phyloP scores from a whole-genome alignment of 2,797 vertebrate species.

The Ambastaia sidthimunki region DNA sequence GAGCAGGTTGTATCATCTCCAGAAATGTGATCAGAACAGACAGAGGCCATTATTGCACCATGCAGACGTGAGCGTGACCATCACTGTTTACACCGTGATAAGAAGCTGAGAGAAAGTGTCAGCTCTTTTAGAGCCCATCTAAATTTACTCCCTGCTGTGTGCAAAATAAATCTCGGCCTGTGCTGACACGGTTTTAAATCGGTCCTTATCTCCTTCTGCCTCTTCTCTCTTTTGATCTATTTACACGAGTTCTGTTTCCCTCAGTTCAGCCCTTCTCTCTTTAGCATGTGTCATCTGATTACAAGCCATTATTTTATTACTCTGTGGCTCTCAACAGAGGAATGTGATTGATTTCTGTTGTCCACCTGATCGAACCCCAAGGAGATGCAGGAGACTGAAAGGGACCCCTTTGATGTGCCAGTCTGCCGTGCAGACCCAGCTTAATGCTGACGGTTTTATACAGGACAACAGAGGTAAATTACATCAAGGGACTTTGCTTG shows the following conservation, averaged over 20 bases:
- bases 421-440: not conserved
- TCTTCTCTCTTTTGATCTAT: conserved; percentile 15
- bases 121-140: conserved; percentile 4
- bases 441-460: not conserved
- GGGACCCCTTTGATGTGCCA: not conserved
- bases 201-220: conserved; percentile 42
- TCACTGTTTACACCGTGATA: conserved; percentile 36
- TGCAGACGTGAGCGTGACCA: conserved; percentile 54
- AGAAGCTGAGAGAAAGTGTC: conserved; percentile 19
- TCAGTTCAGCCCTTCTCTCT: conserved; percentile 13
- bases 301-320: conserved; percentile 43
- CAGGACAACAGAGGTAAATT: not conserved
- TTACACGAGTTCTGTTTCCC: conserved; percentile 25
- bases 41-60: conserved; percentile 50
- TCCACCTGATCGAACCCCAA: conserved; percentile 9
- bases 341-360: conserved; percentile 46
- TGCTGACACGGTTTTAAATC: conserved; percentile 44
- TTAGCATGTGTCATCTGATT: conserved; percentile 35
- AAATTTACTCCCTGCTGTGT: not conserved
- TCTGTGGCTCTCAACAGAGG: conserved; percentile 31
- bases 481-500: not conserved
- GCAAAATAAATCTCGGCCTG: conserved; percentile 41
- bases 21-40: conserved; percentile 61
- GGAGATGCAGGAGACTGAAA: not conserved
- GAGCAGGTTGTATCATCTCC: conserved; percentile 17